Evolutionary conservation across 2,797 vertebrate species (phyloP), one percentile per base, ranked within the genome.

Genomic region (Esox lucius): DNA sequence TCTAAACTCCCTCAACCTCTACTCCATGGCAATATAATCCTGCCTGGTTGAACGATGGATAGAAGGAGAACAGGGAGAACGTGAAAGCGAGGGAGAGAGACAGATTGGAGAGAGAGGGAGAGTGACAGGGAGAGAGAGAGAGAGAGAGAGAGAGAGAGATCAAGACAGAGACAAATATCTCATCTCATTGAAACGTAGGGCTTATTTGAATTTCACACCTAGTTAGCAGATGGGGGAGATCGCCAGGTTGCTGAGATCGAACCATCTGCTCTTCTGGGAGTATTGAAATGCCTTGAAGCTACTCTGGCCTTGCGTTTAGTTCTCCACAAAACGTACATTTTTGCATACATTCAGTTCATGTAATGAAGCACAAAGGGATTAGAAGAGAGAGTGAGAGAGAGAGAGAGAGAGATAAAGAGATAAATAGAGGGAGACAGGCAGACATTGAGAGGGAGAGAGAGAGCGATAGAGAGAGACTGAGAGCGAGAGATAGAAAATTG

Each of bases 1-100:
- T 49, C 11, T 69, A 49, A 94, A 94, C 86, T 95, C 93, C 83
- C 95, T 95, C 85, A 91, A 94, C 95, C 94, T 84, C 95, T 95
- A 85, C 91, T 94, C 13, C 69, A 9, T 1, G 22, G 71, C 95
- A 95, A 91, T 96, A 94, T 71, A 96, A 96, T 81, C 96, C 95
- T 88, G 15, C 15, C 46, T 3, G 16, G 68, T 22, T 26, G 68
- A 42, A 31, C 31, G 64, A 35, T 81, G 94, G 96, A 91, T 94
- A 95, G 85, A 96, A 88, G 87, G 83, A 92, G 71, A 70, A 96
- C 93, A 96, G 88, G 87, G 83, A 92, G 71, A 70, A 96, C 93
- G 95, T 92, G 82, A 94, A 95, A 91, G 94, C 95, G 85, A 96
- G 88, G 87, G 82, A 92, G 89, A 84, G 73, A 70, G 11, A 69